Conservation (phyloP, 2,797 vertebrate species). For the Trachops cirrhosus region DNA sequence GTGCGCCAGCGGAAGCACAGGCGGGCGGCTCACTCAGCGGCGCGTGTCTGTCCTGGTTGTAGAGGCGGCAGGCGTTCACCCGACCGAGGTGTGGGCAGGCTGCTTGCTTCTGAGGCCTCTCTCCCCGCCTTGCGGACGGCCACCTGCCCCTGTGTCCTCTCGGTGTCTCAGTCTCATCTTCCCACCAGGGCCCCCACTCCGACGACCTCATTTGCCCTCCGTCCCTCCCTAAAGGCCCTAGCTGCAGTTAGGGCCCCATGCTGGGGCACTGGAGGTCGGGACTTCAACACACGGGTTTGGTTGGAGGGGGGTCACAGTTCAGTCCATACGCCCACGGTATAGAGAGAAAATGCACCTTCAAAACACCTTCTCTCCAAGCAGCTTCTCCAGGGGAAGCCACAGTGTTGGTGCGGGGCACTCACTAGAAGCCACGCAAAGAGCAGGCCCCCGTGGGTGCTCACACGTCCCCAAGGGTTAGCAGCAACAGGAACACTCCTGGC, state of each 20-base stretch:
- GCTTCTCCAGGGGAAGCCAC: fast-evolving
- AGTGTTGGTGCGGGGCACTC: not conserved
- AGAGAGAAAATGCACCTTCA: not conserved
- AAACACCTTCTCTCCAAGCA: not conserved
- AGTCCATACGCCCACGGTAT: not conserved
- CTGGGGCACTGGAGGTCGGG: too few relatives aligned
- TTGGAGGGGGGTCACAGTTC: not conserved
- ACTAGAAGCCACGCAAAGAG: fast-evolving
- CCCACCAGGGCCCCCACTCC: too few relatives aligned
- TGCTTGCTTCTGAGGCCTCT: too few relatives aligned
- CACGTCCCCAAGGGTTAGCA: not conserved
- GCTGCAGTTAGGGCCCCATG: not conserved
- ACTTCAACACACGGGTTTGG: too few relatives aligned
- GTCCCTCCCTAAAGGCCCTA: too few relatives aligned
- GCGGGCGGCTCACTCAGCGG: too few relatives aligned
- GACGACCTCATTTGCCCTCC: not conserved
- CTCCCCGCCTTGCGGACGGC: too few relatives aligned
- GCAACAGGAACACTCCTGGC: not conserved
- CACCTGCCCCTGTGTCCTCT: too few relatives aligned
- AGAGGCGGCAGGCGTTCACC: not conserved
- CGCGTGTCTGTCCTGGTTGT: too few relatives aligned
- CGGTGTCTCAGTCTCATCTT: too few relatives aligned
- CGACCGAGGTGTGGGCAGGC: not conserved
- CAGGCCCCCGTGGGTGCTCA: fast-evolving
- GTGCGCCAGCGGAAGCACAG: too few relatives aligned